phyloP scores from a whole-genome alignment of 2,797 vertebrate species.

The Syndactyla subalaris region DNA sequence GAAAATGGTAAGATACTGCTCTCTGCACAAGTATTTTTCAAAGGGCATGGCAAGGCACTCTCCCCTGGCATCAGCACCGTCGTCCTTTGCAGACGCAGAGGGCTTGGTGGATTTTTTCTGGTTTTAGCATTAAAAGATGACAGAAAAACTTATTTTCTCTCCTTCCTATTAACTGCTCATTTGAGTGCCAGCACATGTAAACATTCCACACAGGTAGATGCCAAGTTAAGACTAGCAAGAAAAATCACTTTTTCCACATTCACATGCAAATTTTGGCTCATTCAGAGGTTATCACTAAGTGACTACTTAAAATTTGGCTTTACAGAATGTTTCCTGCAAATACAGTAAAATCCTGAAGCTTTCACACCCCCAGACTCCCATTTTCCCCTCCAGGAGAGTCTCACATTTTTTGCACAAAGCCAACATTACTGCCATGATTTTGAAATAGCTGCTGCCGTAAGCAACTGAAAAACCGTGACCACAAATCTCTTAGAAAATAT shows the following conservation, averaged over 20 bases:
- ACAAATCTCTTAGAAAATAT: not conserved
- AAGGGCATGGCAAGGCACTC: not conserved
- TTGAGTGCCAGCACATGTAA: not conserved
- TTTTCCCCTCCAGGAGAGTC: not conserved
- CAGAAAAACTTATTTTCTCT: not conserved
- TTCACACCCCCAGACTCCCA: not conserved
- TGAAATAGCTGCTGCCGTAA: not conserved
- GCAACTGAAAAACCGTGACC: not conserved
- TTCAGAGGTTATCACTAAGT: not conserved
- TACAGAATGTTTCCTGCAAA: not conserved
- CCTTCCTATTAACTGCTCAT: not conserved
- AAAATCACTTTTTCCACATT: not conserved
- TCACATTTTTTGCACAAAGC: not conserved
- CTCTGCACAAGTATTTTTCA: not conserved
- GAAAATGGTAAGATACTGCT: accelerated
- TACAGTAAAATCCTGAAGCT: not conserved
- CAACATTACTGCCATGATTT: not conserved
- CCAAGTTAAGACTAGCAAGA: not conserved
- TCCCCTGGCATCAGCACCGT: not conserved
- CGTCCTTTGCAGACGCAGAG: not conserved
- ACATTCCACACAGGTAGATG: not conserved
- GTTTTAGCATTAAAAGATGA: not conserved
- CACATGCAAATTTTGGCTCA: not conserved
- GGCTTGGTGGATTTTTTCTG: not conserved
- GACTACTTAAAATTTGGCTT: not conserved